Conservation (phyloP, 2,797 vertebrate species). For the Antrozous pallidus region DNA sequence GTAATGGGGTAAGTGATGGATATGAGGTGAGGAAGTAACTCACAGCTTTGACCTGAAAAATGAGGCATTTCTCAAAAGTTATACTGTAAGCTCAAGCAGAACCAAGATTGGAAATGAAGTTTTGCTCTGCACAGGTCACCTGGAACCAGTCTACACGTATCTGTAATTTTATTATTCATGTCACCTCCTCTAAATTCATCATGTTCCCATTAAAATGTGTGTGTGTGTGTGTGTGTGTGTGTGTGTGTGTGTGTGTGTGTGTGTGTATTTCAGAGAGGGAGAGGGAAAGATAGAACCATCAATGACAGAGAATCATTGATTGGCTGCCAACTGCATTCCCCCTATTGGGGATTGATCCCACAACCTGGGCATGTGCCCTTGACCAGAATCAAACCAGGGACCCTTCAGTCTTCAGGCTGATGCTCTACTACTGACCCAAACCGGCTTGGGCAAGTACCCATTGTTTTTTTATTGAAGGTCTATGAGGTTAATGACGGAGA, state of each 20-base stretch:
- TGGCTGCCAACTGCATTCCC: too few species aligned
- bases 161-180: slow-evolving; percentile 22
- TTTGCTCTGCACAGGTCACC: not conserved
- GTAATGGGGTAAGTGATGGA: not conserved
- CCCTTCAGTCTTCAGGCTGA: too few species aligned
- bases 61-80: slow-evolving; percentile 42
- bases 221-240: too few species aligned
- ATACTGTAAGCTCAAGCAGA: not conserved
- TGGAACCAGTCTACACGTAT: not conserved
- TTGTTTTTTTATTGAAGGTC: not conserved
- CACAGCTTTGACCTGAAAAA: not conserved
- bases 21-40: slow-evolving; percentile 10
- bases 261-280: too few species aligned
- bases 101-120: slow-evolving; percentile 12
- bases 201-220: not conserved
- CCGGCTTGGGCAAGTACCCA: too few species aligned
- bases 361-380: too few species aligned
- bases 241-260: too few species aligned
- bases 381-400: too few species aligned
- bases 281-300: too few species aligned
- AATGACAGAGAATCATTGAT: too few species aligned
- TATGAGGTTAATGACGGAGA: not conserved
- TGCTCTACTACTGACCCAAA: too few species aligned
- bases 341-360: too few species aligned
- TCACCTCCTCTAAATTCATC: slow-evolving; percentile 6